Percentiles rank a stretch among this genome's conserved stretches.
Evolutionary conservation across 1,140 invertebrate species (phyloP).

Genomic region (Drosophila bipectinata): DNA sequence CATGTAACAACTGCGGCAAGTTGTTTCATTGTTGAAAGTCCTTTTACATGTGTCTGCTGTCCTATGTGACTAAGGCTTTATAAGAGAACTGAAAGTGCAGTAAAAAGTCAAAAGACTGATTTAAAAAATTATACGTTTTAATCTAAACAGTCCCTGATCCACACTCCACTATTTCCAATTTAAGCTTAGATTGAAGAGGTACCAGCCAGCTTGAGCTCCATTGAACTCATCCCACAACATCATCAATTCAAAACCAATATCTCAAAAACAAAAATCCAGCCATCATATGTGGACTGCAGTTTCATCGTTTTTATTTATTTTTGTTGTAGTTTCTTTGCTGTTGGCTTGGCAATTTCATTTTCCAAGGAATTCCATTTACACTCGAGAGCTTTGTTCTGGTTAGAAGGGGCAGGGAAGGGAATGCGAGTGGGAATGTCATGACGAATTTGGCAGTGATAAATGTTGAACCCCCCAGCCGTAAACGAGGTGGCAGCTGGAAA

Average conservation of each 20-base stretch:
- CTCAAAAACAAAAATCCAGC: conserved; percentile 71
- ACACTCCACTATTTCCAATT: conserved; percentile 16
- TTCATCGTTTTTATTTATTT: conserved; percentile 25
- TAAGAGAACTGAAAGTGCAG: background rate
- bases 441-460: conserved; percentile 79
- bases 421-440: conserved; percentile 50
- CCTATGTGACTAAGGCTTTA: conserved; percentile 12
- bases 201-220: conserved; percentile 2
- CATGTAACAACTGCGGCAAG: conserved; percentile 68
- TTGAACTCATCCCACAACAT: conserved; percentile 24
- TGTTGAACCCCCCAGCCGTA: conserved; percentile 55
- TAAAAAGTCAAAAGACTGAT: background rate
- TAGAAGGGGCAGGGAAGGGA: background rate
- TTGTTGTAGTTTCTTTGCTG: conserved; percentile 12
- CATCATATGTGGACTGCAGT: conserved; percentile 70
- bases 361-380: conserved; percentile 75
- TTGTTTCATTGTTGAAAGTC: conserved; percentile 68
- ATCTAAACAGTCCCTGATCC: background rate
- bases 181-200: conserved; percentile 1
- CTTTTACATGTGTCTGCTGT: conserved; percentile 56
- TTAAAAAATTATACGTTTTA: background rate
- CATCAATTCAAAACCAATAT: conserved; percentile 79
- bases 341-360: conserved; percentile 69
- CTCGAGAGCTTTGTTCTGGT: conserved; percentile 64
- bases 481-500: conserved; percentile 59